Evolutionary conservation across 2,113 vertebrate species (phyloP), one percentile per base, ranked within the genome.

Genomic region (Leucopsar rothschildi): DNA sequence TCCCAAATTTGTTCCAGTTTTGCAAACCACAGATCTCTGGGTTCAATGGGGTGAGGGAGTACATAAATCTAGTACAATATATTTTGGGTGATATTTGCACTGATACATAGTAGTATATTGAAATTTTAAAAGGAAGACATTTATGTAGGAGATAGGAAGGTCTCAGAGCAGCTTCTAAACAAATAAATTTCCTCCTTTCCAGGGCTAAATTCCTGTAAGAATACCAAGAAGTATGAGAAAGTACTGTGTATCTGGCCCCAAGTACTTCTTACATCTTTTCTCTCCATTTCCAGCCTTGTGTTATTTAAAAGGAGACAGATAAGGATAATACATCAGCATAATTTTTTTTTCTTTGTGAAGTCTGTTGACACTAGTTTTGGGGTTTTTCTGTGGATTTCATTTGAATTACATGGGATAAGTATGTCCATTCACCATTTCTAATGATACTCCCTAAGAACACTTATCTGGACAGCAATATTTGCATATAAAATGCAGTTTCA

Each of bases 301-400:
- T 65, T 91, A 33, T 82, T 95, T 71, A 79, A 79, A 92, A 92
- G 37, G 28, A 81, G 47, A 90, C 42, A 66, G 79, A 94, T 77
- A 92, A 49, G 60, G 75, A 93, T 10, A 11, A 61, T 29, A 70
- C 1, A 2, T 55, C 71, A 86, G 33, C 47, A 60, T 6, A 15
- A 2, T 18, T 47, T 66, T 86, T 86, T 75, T 90, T 75, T 28
- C 31, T 68, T 86, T 77, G 19, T 64, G 35, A 92, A 83, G 25
- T 68, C 37, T 3, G 1, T 49, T 83, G 69, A 86, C 56, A 70
- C 4, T 33, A 27, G 15, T 66, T 82, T 81, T 56, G 33, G 47
- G 11, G 0, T 33, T 92, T 73, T 70, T 22, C 60, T 81, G 52
- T 66, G 56, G 44, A 93, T 84, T 92, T 93, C 12, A 80, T 78